Conservation (phyloP, 2,888 invertebrate genomes). For the Tenthredo scrophulariae region DNA sequence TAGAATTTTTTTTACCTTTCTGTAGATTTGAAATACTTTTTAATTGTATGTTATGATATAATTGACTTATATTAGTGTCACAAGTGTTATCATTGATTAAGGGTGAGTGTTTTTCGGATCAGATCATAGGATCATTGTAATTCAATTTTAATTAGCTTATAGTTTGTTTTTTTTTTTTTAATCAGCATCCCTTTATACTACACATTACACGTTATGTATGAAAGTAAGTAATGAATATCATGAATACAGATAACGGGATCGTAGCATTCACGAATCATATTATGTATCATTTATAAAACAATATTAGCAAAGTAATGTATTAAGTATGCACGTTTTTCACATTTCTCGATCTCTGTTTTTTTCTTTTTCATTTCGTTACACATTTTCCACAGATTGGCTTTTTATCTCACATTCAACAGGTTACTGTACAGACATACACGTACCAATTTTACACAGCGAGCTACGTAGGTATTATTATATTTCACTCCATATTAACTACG, state of each 20-base stretch:
- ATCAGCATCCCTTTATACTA: background rate
- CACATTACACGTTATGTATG: background rate
- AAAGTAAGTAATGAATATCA: no score
- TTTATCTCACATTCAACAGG: background rate
- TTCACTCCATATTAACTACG: background rate
- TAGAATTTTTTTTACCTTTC: background rate
- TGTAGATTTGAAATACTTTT: background rate
- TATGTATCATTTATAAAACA: conserved; percentile 32
- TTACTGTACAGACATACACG: background rate
- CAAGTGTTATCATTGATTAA: background rate
- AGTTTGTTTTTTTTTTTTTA: background rate
- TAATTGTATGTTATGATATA: background rate
- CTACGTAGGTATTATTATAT: background rate
- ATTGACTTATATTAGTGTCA: background rate
- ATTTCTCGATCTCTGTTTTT: background rate
- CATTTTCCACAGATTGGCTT: background rate
- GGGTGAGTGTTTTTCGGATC: background rate
- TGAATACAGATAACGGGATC: conserved; percentile 15
- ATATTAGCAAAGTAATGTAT: conserved; percentile 17
- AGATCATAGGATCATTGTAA: background rate
- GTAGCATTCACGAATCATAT: background rate
- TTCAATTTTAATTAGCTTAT: background rate
- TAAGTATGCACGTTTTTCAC: background rate
- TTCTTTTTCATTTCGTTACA: background rate
- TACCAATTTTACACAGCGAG: background rate